Percentiles rank a stretch among this genome's conserved stretches.
Conservation (phyloP, 2,797 vertebrate species). For the Echeneis naucrates region DNA sequence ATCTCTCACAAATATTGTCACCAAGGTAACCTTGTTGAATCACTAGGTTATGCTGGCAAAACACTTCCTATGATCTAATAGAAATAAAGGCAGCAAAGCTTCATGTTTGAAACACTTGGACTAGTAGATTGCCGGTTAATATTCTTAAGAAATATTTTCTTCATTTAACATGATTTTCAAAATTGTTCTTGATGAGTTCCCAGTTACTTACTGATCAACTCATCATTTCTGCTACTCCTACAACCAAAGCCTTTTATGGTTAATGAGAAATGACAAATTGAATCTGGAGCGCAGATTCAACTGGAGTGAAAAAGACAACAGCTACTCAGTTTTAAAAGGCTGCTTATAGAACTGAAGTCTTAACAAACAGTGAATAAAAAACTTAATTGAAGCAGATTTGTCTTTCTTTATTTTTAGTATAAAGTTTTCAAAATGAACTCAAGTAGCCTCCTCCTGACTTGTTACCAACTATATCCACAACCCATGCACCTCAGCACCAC, state of each 20-base stretch:
- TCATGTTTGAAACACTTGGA: no score
- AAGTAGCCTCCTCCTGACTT: neutral
- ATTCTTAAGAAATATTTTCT: neutral
- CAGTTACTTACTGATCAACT: neutral
- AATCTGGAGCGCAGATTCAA: no score
- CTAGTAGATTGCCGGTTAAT: neutral
- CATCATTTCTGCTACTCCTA: neutral
- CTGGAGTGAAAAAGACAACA: neutral
- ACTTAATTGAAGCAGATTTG: conserved; percentile 1
- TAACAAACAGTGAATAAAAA: neutral
- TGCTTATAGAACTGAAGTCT: neutral
- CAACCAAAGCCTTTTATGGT: neutral
- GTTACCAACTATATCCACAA: conserved; percentile 38
- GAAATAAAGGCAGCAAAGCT: no score
- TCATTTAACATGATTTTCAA: no score
- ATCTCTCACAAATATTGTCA: conserved; percentile 5
- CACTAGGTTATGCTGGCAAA: neutral
- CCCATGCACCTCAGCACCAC: conserved; percentile 60
- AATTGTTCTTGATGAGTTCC: neutral
- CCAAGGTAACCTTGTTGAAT: conserved; percentile 5
- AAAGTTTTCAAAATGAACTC: conserved; percentile 1
- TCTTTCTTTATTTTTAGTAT: neutral
- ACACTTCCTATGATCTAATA: no score
- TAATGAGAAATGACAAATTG: neutral
- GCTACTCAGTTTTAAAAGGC: neutral